Conservation (phyloP, 1,140 invertebrate species). For the Ceratina calcarata region DNA sequence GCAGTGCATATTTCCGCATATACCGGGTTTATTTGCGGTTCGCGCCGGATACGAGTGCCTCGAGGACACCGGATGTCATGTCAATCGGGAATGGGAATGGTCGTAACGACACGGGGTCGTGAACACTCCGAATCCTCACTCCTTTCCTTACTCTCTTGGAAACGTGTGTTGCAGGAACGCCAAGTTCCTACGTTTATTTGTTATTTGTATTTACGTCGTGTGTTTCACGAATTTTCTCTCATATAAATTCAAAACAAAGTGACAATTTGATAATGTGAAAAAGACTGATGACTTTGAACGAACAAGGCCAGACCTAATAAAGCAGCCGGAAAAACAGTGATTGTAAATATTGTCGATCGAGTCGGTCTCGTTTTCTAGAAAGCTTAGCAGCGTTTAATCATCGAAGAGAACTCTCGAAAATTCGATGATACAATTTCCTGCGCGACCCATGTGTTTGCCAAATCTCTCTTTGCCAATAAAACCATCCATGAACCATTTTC, state of each 20-base stretch:
- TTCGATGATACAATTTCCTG: slow-evolving; percentile 25
- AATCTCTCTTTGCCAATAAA: slow-evolving; percentile 3
- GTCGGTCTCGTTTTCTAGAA: neutral
- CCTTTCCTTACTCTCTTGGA: neutral
- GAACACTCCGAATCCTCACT: neutral
- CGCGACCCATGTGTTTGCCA: neutral
- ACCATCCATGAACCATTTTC: neutral
- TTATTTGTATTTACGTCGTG: no score
- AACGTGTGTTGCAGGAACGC: no score
- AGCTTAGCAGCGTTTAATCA: neutral
- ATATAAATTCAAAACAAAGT: no score
- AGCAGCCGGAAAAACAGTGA: neutral
- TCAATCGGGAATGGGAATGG: slow-evolving; percentile 62
- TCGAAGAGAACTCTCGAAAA: slow-evolving; percentile 28
- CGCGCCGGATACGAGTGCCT: slow-evolving; percentile 66
- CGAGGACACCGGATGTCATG: slow-evolving; percentile 67
- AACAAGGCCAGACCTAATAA: neutral
- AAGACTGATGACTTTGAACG: no score
- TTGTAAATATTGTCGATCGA: neutral
- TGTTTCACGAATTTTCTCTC: no score
- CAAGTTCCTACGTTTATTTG: no score
- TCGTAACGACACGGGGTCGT: slow-evolving; percentile 34
- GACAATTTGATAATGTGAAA: no score
- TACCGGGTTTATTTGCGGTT: slow-evolving; percentile 76
- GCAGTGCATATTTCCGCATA: slow-evolving; percentile 78